Conservation (phyloP, 2,888 invertebrate species). For the Rhaphigaster nebulosa region DNA sequence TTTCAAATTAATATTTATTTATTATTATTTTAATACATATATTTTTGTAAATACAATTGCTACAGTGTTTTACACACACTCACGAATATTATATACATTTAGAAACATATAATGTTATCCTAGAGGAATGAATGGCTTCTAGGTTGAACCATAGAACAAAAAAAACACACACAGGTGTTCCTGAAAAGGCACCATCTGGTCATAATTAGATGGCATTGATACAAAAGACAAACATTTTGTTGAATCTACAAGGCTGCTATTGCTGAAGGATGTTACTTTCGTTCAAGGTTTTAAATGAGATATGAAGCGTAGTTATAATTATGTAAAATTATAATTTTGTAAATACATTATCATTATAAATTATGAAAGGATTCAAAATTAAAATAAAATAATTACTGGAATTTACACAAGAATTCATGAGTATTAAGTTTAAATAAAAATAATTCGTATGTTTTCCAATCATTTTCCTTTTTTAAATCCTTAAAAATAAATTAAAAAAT, state of each 20-base stretch:
- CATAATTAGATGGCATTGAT: conserved; percentile 18
- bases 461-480: too few species aligned
- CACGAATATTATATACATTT: background rate
- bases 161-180: conserved; percentile 14
- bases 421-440: too few species aligned
- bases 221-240: conserved; percentile 7
- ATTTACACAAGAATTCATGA: too few species aligned
- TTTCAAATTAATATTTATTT: too few species aligned
- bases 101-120: background rate
- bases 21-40: too few species aligned
- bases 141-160: background rate
- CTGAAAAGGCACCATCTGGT: conserved; percentile 20
- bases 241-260: background rate
- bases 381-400: too few species aligned
- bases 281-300: background rate
- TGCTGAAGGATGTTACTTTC: background rate
- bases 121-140: background rate
- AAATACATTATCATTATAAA: too few species aligned
- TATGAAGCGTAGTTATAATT: background rate
- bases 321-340: background rate
- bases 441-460: too few species aligned
- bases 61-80: too few species aligned
- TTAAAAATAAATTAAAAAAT: too few species aligned
- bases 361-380: too few species aligned
- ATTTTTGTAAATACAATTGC: too few species aligned